Evolutionary conservation across 2,113 vertebrate species (phyloP).

Genomic region (Regulus satrapa): DNA sequence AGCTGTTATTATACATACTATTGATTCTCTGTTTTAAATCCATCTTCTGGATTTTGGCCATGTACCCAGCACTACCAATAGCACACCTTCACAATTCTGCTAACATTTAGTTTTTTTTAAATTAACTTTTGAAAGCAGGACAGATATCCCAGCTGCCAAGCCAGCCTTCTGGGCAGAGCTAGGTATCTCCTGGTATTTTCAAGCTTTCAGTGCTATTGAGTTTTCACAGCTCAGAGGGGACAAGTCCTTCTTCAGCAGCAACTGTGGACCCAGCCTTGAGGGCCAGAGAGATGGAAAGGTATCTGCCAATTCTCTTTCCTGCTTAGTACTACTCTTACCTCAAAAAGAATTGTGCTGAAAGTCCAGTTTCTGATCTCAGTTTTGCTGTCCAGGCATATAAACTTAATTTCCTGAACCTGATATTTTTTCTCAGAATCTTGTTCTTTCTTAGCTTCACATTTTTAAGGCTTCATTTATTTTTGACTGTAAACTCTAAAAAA

Average conservation of each 20-base stretch:
- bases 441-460: neutral
- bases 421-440: neutral
- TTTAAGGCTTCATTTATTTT: neutral
- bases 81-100: neutral
- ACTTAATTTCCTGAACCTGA: neutral
- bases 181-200: neutral
- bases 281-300: neutral
- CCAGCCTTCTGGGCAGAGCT: accelerated
- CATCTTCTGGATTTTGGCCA: neutral
- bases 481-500: neutral
- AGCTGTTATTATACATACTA: neutral
- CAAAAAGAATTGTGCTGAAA: neutral
- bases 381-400: neutral
- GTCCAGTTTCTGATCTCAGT: neutral
- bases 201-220: neutral
- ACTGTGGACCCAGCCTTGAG: neutral
- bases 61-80: neutral
- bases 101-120: neutral
- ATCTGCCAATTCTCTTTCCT: neutral
- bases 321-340: neutral
- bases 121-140: neutral
- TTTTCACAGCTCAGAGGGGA: accelerated
- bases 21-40: neutral
- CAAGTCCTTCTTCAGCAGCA: neutral
- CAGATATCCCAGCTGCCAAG: neutral